Base-by-base conservation (phyloP, 2,797 vertebrate species). In the Micropoecilia bifurca region DNA sequence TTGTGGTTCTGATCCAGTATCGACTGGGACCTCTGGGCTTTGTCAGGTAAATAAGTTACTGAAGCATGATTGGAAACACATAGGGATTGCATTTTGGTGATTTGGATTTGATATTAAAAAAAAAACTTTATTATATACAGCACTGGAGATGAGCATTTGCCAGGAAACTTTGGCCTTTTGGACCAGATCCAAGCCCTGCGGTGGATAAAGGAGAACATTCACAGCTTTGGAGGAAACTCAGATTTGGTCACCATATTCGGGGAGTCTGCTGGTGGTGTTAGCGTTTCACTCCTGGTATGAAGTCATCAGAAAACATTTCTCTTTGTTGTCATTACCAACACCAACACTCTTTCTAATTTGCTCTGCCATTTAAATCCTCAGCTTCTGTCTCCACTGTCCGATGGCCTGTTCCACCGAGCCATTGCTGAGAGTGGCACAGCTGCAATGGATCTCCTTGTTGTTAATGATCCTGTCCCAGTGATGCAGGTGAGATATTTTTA, bases 1-100 rank as follows among this genome's bases (percentile, higher is more conserved):
- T 97, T 33, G 95, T 97, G 6, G 97, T 97, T 22, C 1, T 77
- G 1, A 92, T 97, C 83, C 97, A 97, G 85, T 97, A 97, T 80
- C 93, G 96, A 14, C 88, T 97, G 80, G 96, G 96, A 6, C 0
- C 96, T 39, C 84, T 95, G 43, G 97, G 97, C 10, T 97, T 97
- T 86, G 91, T 97, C 74, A 97, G 96, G 97, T 97, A 81, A 89
- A 53, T 79, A 1, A 3, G 73, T 28, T 47, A 7, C 14, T 10
- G 16, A 1, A 36, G 55, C 69, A 74, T 6, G 63, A 41, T 71
- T 41, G 55, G 0, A 45, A 45, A 55, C 10, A 71, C 33, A 25
- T 66, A 46, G 22, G 45, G 1, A 28, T 53, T 30, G 10, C 33
- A 39, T 50, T 48, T 2, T 69, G 6, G 8, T 33, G 4, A 1